A percentile compares a stretch with the other conserved stretches of the same genome.
These are phyloP conservation scores for Coryphaenoides rupestris DNA, from an alignment of 2,113 vertebrate species.

Conservation along the genomic window DNA sequence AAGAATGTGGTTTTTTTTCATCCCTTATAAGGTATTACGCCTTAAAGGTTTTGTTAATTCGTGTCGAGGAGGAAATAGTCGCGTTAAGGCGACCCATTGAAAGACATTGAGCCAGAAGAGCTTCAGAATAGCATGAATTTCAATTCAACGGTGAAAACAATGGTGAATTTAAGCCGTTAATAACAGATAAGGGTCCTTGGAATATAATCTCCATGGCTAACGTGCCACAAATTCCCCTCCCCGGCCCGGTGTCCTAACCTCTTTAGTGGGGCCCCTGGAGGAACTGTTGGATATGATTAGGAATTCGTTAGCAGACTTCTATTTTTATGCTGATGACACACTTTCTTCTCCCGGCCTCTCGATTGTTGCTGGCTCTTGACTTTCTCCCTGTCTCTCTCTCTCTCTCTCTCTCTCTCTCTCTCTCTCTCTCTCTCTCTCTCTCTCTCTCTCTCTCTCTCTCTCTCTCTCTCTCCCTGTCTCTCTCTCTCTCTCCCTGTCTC, in stretches of 20 bases:
- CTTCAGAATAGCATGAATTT: constrained; percentile 35
- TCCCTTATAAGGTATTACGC: constrained; percentile 45
- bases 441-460: constrained; percentile 70
- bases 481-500: constrained; percentile 67
- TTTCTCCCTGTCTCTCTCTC: constrained; percentile 72
- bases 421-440: constrained; percentile 69
- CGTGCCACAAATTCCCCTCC: constrained; percentile 71
- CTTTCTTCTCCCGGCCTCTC: constrained; percentile 68
- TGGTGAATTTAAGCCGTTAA: constrained; percentile 60
- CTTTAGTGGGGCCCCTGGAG: constrained; percentile 72
- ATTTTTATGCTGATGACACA: constrained; percentile 83
- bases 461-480: constrained; percentile 70
- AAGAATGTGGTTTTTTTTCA: constrained; percentile 37
- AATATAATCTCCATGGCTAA: constrained; percentile 69
- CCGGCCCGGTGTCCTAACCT: constrained; percentile 70
- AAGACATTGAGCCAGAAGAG: constrained; percentile 47
- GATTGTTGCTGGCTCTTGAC: constrained; percentile 70
- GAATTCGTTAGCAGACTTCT: constrained; percentile 77
- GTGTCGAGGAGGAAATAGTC: constrained; percentile 14
- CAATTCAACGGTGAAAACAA: constrained; percentile 38
- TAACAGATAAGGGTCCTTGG: constrained; percentile 49
- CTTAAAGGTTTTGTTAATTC: constrained; percentile 25
- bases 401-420: constrained; percentile 68
- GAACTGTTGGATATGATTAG: constrained; percentile 74
- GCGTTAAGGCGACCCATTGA: constrained; percentile 23